Conservation (phyloP, 2,888 invertebrate species). For the Chaetogeoica ovagalla region DNA sequence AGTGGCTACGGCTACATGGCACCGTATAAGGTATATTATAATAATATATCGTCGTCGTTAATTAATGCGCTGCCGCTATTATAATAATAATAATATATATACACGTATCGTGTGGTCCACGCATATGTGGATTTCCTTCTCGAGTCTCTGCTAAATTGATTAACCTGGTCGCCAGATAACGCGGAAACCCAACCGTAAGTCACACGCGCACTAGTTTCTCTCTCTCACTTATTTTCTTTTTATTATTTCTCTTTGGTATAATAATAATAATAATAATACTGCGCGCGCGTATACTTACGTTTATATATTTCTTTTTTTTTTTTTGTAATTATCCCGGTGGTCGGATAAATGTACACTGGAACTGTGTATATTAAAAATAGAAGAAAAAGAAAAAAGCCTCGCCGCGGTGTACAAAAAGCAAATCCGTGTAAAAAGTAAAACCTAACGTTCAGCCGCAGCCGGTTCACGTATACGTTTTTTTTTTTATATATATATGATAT, state of each 20-base stretch:
- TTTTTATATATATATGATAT: no score
- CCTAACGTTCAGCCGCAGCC: slow-evolving; percentile 21
- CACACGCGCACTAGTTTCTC: slow-evolving; percentile 16
- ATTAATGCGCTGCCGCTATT: slow-evolving; percentile 17
- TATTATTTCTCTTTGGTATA: background rate
- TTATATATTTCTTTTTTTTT: slow-evolving; percentile 6
- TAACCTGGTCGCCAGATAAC: slow-evolving; percentile 48
- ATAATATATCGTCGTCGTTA: slow-evolving; percentile 10
- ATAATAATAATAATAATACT: no score
- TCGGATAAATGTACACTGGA: slow-evolving; percentile 50
- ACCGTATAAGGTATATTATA: slow-evolving; percentile 21
- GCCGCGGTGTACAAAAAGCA: slow-evolving; percentile 39
- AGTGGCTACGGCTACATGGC: background rate
- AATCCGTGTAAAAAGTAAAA: slow-evolving; percentile 25
- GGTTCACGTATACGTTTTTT: background rate
- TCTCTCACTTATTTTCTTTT: background rate
- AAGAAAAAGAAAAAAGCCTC: background rate
- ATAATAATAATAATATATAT: no score
- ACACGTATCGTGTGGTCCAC: no score
- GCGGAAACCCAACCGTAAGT: slow-evolving; percentile 12
- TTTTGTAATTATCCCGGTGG: slow-evolving; percentile 39
- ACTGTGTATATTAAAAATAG: slow-evolving; percentile 20
- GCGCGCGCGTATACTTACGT: background rate
- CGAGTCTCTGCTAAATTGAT: slow-evolving; percentile 43
- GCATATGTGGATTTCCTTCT: no score